These are phyloP conservation scores for Rhinatrema bivittatum DNA, from an alignment of 2,797 vertebrate genomes.

Conservation along the genomic window DNA sequence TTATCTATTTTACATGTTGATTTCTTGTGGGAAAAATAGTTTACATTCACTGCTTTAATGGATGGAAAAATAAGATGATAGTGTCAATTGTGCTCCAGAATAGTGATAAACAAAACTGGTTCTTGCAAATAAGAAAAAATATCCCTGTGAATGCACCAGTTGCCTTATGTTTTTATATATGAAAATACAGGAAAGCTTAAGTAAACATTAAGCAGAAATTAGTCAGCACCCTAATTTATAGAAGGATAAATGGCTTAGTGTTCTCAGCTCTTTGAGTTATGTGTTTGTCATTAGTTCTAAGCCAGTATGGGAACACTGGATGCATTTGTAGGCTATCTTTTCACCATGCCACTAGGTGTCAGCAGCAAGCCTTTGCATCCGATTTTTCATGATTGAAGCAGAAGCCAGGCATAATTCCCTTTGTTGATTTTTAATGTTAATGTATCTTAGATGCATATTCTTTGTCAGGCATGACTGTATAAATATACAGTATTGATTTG, in stretches of 20 bases:
- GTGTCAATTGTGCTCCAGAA: slow-evolving; percentile 49
- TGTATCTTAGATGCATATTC: too few relatives aligned
- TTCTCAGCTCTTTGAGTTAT: slow-evolving; percentile 40
- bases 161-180: slow-evolving; percentile 51
- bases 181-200: slow-evolving; percentile 59
- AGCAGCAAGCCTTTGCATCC: slow-evolving; percentile 40
- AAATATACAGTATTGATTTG: too few relatives aligned
- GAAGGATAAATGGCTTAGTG: slow-evolving; percentile 45
- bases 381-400: slow-evolving; percentile 26
- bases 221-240: slow-evolving; percentile 33
- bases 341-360: slow-evolving; percentile 40
- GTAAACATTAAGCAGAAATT: slow-evolving; percentile 46
- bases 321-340: slow-evolving; percentile 17
- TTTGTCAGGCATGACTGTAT: too few relatives aligned
- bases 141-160: slow-evolving; percentile 36
- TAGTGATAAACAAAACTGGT: slow-evolving; percentile 52
- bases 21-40: too few relatives aligned
- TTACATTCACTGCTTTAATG: too few relatives aligned
- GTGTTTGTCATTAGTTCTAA: slow-evolving; percentile 22
- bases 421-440: too few relatives aligned
- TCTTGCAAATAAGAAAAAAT: slow-evolving; percentile 41
- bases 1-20: too few relatives aligned
- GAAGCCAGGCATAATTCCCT: slow-evolving; percentile 34
- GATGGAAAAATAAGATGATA: too few relatives aligned
- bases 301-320: slow-evolving; percentile 1